phyloP scores from a whole-genome alignment of 2,797 vertebrate genomes.

The Urosaurus nigricauda region DNA sequence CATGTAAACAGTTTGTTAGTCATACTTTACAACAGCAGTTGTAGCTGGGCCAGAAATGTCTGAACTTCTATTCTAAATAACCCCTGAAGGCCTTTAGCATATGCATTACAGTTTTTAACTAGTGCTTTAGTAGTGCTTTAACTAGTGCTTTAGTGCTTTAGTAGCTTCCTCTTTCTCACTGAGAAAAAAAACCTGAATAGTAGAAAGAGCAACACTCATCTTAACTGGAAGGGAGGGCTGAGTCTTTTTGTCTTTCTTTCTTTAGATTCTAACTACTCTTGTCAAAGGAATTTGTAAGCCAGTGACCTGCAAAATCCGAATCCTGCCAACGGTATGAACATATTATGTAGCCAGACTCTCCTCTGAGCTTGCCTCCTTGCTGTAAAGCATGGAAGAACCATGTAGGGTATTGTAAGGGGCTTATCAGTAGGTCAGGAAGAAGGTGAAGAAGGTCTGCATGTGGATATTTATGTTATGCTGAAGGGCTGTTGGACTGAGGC shows the following conservation, averaged over 20 bases:
- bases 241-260: constrained; percentile 1
- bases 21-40: neutral
- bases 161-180: neutral
- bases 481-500: no score
- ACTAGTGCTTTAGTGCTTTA: neutral
- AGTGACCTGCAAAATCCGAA: constrained; percentile 96
- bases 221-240: no score
- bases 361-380: no score
- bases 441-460: no score
- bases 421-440: no score
- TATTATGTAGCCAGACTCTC: no score
- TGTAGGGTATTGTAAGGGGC: no score
- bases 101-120: no score
- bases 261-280: constrained; percentile 90
- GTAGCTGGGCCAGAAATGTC: neutral
- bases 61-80: no score
- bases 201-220: neutral
- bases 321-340: constrained; percentile 89
- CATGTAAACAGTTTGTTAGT: neutral
- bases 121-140: neutral
- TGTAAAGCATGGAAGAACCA: no score
- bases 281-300: constrained; percentile 89
- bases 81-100: no score
- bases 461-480: no score
- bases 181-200: neutral